Conservation (phyloP, 2,888 invertebrate genomes). For the Drosophila formosana region DNA sequence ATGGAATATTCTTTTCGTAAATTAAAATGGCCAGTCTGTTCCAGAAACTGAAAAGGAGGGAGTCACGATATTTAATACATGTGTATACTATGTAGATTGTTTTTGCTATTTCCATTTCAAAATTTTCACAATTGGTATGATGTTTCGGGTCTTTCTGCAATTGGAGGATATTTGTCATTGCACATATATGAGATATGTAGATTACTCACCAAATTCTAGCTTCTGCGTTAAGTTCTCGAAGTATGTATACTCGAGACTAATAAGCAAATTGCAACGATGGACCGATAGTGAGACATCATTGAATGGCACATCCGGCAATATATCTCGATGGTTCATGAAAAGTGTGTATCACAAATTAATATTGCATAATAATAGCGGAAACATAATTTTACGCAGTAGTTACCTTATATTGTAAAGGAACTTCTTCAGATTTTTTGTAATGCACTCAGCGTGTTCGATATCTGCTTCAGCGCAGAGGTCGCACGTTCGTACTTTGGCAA, state of each 20-base stretch:
- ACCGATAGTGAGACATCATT: conserved; percentile 89
- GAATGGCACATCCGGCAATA: conserved; percentile 89
- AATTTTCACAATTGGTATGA: conserved; percentile 90
- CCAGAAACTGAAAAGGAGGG: conserved; percentile 90
- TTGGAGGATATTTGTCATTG: conserved; percentile 8
- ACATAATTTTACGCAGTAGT: not conserved
- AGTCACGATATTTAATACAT: conserved; percentile 87
- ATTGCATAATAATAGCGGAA: not conserved
- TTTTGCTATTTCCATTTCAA: conserved; percentile 87
- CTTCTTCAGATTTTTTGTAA: conserved; percentile 88
- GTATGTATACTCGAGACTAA: conserved; percentile 91
- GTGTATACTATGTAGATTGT: conserved; percentile 88
- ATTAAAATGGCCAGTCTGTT: conserved; percentile 87
- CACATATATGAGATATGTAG: not conserved
- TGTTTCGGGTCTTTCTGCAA: conserved; percentile 88
- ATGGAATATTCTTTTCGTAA: conserved; percentile 59
- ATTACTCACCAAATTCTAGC: conserved; percentile 89
- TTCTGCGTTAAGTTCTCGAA: conserved; percentile 93
- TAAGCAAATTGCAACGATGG: no score
- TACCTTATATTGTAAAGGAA: conserved; percentile 88
- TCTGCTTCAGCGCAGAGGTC: conserved; percentile 92
- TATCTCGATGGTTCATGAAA: conserved; percentile 90
- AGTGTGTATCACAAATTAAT: conserved; percentile 76
- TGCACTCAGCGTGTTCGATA: conserved; percentile 88
- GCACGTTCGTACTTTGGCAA: conserved; percentile 92